phyloP scores from a whole-genome alignment of 1,140 invertebrate genomes.

The Magallana gigas region DNA sequence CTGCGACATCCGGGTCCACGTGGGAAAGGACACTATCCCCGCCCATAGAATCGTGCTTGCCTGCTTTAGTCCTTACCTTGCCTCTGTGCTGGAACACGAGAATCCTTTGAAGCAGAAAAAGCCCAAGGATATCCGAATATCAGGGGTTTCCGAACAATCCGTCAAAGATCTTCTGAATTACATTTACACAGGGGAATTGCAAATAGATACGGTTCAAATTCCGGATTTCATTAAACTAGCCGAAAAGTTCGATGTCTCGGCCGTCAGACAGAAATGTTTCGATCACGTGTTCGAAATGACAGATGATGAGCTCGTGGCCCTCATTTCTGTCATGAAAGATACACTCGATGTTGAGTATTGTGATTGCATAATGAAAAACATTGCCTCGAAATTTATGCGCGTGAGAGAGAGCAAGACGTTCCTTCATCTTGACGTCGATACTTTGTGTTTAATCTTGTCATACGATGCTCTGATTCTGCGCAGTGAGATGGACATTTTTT shows the following conservation, averaged over 20 bases:
- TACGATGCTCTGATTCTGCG: slow-evolving; percentile 7
- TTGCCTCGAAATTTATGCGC: slow-evolving; percentile 14
- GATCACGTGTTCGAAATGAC: not conserved
- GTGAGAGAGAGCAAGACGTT: not conserved
- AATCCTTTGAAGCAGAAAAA: not conserved
- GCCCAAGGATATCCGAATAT: slow-evolving; percentile 19
- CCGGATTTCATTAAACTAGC: slow-evolving; percentile 32
- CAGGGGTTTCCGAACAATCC: slow-evolving; percentile 7
- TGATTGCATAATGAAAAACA: not conserved
- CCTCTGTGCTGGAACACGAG: not conserved
- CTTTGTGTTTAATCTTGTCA: not conserved
- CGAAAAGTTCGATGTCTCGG: not conserved
- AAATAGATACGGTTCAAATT: not conserved
- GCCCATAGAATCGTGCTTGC: slow-evolving; percentile 20
- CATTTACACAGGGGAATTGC: slow-evolving; percentile 15
- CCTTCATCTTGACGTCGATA: slow-evolving; percentile 11
- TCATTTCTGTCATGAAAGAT: not conserved
- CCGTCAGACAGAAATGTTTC: slow-evolving; percentile 22
- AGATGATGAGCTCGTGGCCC: not conserved
- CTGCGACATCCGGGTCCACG: not conserved
- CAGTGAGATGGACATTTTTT: slow-evolving; percentile 40
- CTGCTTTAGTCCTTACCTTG: slow-evolving; percentile 17
- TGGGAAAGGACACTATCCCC: not conserved
- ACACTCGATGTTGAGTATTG: slow-evolving; percentile 10
- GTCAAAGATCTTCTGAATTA: slow-evolving; percentile 1